Percentiles rank a stretch among this genome's conserved stretches.
phyloP scores from a whole-genome alignment of 2,113 vertebrate genomes.

The Stigmatopora nigra region DNA sequence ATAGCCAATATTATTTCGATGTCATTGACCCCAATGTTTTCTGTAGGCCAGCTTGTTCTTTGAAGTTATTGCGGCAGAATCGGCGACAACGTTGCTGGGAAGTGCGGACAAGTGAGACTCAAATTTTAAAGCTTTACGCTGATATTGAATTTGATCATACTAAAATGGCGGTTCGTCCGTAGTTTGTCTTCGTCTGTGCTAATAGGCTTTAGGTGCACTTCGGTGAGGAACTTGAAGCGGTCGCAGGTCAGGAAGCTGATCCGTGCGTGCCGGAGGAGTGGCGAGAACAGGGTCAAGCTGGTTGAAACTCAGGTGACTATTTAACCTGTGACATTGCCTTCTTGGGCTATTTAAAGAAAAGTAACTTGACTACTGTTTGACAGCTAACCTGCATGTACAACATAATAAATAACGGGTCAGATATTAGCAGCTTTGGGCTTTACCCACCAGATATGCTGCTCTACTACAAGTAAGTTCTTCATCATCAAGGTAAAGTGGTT shows the following conservation, averaged over 20 bases:
- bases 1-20: not conserved
- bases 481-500: not conserved
- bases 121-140: not conserved
- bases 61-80: conserved; percentile 23
- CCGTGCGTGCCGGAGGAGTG: conserved; percentile 43
- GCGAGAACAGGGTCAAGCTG: conserved; percentile 39
- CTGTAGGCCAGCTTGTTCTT: conserved; percentile 64
- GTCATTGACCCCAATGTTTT: too few species aligned
- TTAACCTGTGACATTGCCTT: not conserved
- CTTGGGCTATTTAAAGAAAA: not conserved
- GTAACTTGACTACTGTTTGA: not conserved
- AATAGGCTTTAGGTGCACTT: conserved; percentile 68
- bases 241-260: conserved; percentile 49
- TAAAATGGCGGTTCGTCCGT: conserved; percentile 19
- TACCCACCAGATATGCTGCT: conserved; percentile 64
- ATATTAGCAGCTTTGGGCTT: conserved; percentile 33
- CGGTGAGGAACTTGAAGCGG: conserved; percentile 20
- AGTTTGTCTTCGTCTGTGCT: conserved; percentile 65
- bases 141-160: conserved; percentile 2
- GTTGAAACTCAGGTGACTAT: conserved; percentile 63
- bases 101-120: conserved; percentile 44
- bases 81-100: conserved; percentile 3
- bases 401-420: conserved; percentile 34
- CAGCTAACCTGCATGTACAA: conserved; percentile 73
- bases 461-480: conserved; percentile 65